Base-by-base conservation (phyloP, 2,113 vertebrate genomes). In the Stegastes partitus region DNA sequence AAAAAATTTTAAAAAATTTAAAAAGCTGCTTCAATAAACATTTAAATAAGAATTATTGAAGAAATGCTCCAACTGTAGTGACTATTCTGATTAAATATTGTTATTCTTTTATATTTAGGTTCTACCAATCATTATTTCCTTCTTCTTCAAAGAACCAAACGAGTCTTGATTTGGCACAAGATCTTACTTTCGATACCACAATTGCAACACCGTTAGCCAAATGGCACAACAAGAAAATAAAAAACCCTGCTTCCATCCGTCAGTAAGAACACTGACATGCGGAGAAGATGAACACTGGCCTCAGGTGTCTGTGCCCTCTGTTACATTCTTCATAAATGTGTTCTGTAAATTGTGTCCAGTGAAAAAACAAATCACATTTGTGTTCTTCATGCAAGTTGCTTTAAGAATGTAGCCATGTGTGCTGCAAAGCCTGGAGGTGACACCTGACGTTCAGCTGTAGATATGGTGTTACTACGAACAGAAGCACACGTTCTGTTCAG, bases 301-400 rank as follows among this genome's bases (percentile, higher is more conserved):
- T 21, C 10, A 3, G 63, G n/a, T 19, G 47, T 1, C 26, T n/a
- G 12, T 18, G 16, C 10, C 25, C 2, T 31, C 44, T 45, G 18
- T 44, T 57, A 15, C 31, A 37, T 26, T 18, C 18, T 45, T 23
- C 3, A 0, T 19, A 2, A 39, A 51, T 12, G 15, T 37, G 25
- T 37, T 63, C 39, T 37, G 49, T 57, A 26, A 21, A 65, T 11
- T 14, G 4, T 26, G 25, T 51, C 31, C 7, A 15, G 10, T 47
- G 14, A 63, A 77, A 70, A 74, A 72, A n/a, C n/a, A 54, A 47
- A 23, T 57, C 42, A 77, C 76, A 81, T 82, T 76, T 87, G 68
- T 25, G 21, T 74, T 72, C 5, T 23, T 14, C 14, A 4, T 8
- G 59, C 44, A 59, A 19, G 11, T 25, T 28, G 37, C 11, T 42